These are phyloP conservation scores for Megalops cyprinoides DNA, from an alignment of 2,797 vertebrate genomes.

Conservation along the genomic window DNA sequence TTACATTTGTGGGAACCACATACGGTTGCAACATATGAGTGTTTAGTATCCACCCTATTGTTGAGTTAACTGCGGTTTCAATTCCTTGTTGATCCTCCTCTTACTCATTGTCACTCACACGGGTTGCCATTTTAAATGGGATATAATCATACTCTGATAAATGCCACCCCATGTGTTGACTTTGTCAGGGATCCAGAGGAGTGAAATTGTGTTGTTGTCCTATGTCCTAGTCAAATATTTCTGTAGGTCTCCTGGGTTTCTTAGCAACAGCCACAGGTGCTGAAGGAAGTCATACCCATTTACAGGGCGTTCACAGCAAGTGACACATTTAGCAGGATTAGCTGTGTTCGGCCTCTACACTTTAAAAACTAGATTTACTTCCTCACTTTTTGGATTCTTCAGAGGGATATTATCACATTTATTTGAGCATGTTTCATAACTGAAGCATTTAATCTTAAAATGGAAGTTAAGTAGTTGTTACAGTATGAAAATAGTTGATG, in stretches of 20 bases:
- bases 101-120: not conserved
- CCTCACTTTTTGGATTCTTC: not conserved
- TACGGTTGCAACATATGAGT: not conserved
- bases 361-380: not conserved
- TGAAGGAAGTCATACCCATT: not conserved
- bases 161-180: not conserved
- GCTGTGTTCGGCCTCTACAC: not conserved
- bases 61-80: not conserved
- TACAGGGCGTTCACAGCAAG: not conserved
- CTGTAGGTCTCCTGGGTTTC: constrained; percentile 18
- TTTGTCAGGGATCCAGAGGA: not conserved
- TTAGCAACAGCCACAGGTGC: constrained; percentile 11
- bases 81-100: not conserved
- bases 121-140: not conserved
- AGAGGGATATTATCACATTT: not conserved
- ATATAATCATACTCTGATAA: not conserved
- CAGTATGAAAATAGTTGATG: not conserved
- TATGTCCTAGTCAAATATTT: constrained; percentile 34
- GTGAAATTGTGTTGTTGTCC: not conserved
- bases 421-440: no score
- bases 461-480: no score
- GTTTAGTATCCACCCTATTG: not conserved
- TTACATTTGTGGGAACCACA: not conserved
- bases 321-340: not conserved
- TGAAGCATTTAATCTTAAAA: no score